Conservation (phyloP, 2,797 vertebrate species). For the Lemur catta region DNA sequence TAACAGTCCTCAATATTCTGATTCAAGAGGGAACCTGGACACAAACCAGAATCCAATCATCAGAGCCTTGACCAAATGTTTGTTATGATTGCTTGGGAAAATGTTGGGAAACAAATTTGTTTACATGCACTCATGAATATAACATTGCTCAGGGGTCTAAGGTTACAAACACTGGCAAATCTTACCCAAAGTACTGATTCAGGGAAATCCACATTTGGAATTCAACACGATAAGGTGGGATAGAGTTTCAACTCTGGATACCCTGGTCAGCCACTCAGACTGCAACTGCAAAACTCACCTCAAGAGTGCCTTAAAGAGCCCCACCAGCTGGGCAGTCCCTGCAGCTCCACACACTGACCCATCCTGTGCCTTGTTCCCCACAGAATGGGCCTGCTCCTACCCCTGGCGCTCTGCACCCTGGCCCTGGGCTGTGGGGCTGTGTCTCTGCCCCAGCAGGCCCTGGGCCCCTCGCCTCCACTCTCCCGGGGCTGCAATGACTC, state of each 20-base stretch:
- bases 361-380: not conserved
- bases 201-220: slow-evolving; percentile 20
- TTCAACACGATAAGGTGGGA: slow-evolving; percentile 63
- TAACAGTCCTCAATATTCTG: not conserved
- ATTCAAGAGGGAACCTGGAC: not conserved
- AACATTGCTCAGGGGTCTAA: not conserved
- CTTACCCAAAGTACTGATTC: slow-evolving; percentile 77
- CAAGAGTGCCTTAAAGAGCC: not conserved
- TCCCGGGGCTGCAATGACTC: slow-evolving; percentile 59
- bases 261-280: not conserved
- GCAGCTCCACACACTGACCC: not conserved
- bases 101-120: slow-evolving; percentile 29
- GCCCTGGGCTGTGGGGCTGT: not conserved
- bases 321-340: fast-evolving
- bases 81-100: slow-evolving; percentile 1
- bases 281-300: not conserved
- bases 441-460: fast-evolving
- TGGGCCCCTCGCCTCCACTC: fast-evolving
- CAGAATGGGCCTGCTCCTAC: slow-evolving; percentile 72
- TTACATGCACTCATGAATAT: not conserved
- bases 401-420: slow-evolving; percentile 62
- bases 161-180: slow-evolving; percentile 29
- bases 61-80: not conserved
- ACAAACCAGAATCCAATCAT: not conserved
- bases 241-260: not conserved